Evolutionary conservation across 2,113 vertebrate species (phyloP).

Genomic region (Dicentrarchus labrax): DNA sequence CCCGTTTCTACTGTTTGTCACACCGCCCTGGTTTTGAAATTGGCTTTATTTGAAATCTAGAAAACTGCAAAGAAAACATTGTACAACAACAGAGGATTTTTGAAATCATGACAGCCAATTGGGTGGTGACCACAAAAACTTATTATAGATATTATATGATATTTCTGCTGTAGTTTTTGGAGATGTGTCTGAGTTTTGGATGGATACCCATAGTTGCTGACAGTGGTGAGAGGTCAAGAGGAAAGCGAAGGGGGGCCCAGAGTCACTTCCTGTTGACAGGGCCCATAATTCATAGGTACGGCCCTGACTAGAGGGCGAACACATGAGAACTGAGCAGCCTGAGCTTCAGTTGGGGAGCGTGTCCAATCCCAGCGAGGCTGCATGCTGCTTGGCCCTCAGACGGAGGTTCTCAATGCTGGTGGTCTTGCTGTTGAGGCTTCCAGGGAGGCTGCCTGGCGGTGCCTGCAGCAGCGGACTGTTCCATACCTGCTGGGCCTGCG

Average conservation of each 20-base stretch:
- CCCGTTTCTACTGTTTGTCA: background rate
- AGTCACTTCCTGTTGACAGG: conserved; percentile 13
- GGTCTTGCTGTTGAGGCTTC: conserved; percentile 97
- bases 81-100: background rate
- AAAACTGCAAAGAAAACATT: conserved; percentile 11
- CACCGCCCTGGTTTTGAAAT: conserved; percentile 17
- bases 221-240: background rate
- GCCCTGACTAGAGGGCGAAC: background rate
- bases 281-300: background rate
- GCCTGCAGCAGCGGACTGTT: conserved; percentile 92
- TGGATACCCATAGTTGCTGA: background rate
- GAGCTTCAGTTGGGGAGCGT: conserved; percentile 92
- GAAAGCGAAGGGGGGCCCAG: conserved; percentile 12
- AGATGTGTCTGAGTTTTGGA: conserved; percentile 11
- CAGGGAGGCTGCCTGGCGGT: conserved; percentile 86
- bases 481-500: conserved; percentile 97
- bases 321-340: background rate
- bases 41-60: background rate
- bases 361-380: conserved; percentile 95
- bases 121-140: background rate
- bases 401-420: conserved; percentile 98
- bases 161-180: background rate
- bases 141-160: background rate
- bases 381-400: conserved; percentile 97
- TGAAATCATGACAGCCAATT: background rate